Percentiles rank a stretch among this genome's conserved stretches.
phyloP scores from a whole-genome alignment of 2,797 vertebrate genomes.

The Eurystomus glaucurus region DNA sequence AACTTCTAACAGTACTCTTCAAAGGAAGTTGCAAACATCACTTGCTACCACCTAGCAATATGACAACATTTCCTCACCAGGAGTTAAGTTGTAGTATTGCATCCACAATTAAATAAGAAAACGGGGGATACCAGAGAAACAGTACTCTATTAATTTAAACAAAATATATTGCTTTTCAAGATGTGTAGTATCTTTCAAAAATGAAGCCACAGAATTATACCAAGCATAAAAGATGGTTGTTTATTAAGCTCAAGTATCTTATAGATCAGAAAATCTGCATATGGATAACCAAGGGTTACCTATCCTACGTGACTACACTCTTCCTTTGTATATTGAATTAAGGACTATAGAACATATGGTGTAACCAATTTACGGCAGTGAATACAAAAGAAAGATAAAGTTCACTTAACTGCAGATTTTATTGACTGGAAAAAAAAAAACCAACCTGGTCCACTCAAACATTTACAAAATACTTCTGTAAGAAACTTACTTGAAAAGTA shows the following conservation, averaged over 20 bases:
- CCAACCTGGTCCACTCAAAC: neutral
- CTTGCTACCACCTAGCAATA: neutral
- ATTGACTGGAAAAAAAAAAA: fast-evolving
- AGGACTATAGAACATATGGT: neutral
- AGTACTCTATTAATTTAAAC: neutral
- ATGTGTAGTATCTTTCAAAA: neutral
- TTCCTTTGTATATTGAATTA: neutral
- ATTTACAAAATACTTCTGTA: neutral
- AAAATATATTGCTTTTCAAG: neutral
- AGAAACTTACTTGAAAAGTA: neutral
- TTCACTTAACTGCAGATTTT: neutral
- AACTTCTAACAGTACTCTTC: neutral
- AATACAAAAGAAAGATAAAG: neutral
- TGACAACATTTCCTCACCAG: neutral
- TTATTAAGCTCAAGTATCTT: neutral
- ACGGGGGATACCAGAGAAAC: neutral
- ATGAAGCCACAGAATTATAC: neutral
- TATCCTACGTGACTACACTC: neutral
- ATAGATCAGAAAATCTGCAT: neutral
- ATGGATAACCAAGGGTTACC: neutral
- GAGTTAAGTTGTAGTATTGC: neutral
- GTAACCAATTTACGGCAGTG: neutral
- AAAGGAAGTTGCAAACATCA: neutral
- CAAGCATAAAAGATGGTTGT: neutral
- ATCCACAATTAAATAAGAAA: neutral